These are phyloP conservation scores for Luidia sarsii DNA, from an alignment of 53 echinoderm and acorn worm genomes.

Conservation along the genomic window DNA sequence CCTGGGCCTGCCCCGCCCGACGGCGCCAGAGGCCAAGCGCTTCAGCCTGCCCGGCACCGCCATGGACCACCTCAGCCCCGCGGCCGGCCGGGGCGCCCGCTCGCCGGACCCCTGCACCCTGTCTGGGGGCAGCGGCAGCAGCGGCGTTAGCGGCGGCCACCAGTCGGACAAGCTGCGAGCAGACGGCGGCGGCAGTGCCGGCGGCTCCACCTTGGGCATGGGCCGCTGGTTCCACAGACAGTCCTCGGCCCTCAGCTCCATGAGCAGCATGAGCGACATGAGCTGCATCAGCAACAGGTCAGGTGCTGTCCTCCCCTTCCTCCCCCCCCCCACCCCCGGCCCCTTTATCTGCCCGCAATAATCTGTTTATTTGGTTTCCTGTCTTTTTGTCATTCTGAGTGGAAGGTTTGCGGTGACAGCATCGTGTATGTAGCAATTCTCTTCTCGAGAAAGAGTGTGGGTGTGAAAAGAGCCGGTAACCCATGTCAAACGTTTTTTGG, in stretches of 20 bases:
- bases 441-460: too few species aligned
- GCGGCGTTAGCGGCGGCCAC: background rate
- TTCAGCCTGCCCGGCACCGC: conserved; percentile 65
- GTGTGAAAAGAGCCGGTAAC: too few species aligned
- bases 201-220: conserved; percentile 21
- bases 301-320: too few species aligned
- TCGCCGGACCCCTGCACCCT: background rate
- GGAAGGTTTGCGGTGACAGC: too few species aligned
- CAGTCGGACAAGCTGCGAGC: background rate
- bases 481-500: too few species aligned
- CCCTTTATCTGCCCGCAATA: too few species aligned
- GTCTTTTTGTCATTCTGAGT: too few species aligned
- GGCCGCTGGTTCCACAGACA: conserved; percentile 38
- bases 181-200: background rate
- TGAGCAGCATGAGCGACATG: conserved; percentile 81
- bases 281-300: conserved; percentile 84
- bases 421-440: too few species aligned
- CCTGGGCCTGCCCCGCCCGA: conserved; percentile 4
- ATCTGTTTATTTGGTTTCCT: too few species aligned
- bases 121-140: background rate
- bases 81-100: conserved; percentile 9
- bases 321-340: too few species aligned
- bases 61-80: conserved; percentile 48
- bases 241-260: conserved; percentile 65
- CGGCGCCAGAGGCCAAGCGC: background rate